Percentiles rank a stretch among this genome's conserved stretches.
Conservation (phyloP, 2,113 vertebrate species). For the Oenanthe oenanthe region DNA sequence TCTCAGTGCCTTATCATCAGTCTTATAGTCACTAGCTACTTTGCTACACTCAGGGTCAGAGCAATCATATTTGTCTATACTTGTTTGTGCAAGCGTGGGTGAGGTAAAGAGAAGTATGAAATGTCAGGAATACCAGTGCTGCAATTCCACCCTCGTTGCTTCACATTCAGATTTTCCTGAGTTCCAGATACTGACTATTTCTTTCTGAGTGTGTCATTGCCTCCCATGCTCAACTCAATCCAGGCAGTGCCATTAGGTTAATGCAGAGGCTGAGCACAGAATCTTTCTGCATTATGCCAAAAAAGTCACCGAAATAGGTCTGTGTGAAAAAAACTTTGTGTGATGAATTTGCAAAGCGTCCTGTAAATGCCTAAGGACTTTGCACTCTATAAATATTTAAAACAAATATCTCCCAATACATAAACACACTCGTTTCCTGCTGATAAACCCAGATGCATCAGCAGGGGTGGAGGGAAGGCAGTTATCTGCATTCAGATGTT, state of each 20-base stretch:
- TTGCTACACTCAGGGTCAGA: neutral
- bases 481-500: slow-evolving; percentile 69
- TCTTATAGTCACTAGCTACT: neutral
- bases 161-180: neutral
- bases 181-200: neutral
- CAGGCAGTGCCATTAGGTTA: neutral
- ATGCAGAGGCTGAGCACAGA: neutral
- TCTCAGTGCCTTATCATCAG: neutral
- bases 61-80: neutral
- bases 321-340: neutral
- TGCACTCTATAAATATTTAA: slow-evolving; percentile 77
- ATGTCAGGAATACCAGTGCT: neutral
- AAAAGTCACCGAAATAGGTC: slow-evolving; percentile 17
- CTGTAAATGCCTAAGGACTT: slow-evolving; percentile 64
- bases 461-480: slow-evolving; percentile 31
- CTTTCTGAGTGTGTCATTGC: neutral
- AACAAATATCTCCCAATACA: slow-evolving; percentile 68
- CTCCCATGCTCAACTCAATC: neutral
- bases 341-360: slow-evolving; percentile 56
- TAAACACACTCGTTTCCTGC: slow-evolving; percentile 67
- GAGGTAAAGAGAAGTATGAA: neutral
- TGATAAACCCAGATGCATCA: slow-evolving; percentile 67
- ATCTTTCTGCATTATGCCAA: neutral
- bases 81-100: neutral
- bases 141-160: neutral